These are phyloP conservation scores for Gallirallus australis DNA, from an alignment of 2,797 vertebrate species.

Conservation along the genomic window DNA sequence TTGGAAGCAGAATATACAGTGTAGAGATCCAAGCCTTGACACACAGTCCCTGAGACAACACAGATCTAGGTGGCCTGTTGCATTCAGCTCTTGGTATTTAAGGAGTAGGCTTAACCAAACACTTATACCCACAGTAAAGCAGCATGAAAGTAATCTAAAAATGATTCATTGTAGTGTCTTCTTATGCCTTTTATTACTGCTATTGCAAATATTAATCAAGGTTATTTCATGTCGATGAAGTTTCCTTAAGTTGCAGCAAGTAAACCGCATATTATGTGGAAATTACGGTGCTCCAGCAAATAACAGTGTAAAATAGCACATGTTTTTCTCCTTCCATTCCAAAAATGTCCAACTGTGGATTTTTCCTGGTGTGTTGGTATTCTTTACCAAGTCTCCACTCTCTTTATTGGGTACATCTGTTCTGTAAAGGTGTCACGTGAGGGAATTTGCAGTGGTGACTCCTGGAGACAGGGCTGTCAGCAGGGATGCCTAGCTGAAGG, in stretches of 20 bases:
- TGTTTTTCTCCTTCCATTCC: neutral
- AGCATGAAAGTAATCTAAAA: neutral
- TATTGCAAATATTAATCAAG: neutral
- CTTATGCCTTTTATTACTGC: neutral
- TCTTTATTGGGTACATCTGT: neutral
- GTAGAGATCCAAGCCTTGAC: neutral
- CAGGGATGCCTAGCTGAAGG: neutral
- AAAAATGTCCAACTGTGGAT: neutral
- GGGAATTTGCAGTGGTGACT: neutral
- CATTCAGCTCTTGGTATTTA: neutral
- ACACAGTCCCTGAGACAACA: neutral
- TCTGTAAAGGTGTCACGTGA: neutral
- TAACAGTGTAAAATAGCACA: neutral
- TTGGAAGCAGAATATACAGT: neutral
- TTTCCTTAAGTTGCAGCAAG: neutral
- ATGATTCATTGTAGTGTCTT: neutral
- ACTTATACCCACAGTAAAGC: neutral
- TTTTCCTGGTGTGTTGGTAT: neutral
- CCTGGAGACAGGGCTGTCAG: neutral
- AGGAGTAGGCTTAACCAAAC: neutral
- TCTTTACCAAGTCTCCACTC: neutral
- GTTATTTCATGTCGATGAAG: neutral
- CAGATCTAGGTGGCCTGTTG: neutral
- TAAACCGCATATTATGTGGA: neutral
- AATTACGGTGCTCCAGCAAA: neutral